Conservation (phyloP, 2,888 invertebrate species). For the Drosophila recens region DNA sequence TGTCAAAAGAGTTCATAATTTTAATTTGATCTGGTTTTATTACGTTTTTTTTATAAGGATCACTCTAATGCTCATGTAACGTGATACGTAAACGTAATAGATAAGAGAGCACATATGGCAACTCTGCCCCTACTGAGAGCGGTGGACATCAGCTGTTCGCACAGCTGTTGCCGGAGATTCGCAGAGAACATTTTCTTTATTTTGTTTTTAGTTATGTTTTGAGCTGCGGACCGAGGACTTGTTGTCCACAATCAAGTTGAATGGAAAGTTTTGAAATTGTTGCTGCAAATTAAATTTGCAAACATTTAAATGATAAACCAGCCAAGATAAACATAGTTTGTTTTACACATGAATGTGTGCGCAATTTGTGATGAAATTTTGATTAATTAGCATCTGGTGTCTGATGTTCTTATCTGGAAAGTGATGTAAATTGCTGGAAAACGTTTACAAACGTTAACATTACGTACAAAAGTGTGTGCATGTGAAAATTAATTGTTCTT, state of each 20-base stretch:
- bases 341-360: neutral
- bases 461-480: neutral
- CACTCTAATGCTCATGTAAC: neutral
- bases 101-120: conserved; percentile 19
- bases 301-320: conserved; percentile 4
- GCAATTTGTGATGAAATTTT: conserved; percentile 29
- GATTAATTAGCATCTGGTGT: neutral
- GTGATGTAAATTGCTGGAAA: conserved; percentile 24
- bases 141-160: conserved; percentile 41
- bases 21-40: neutral
- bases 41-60: neutral
- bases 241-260: neutral
- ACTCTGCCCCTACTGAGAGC: conserved; percentile 2
- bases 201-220: conserved; percentile 50
- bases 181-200: conserved; percentile 11
- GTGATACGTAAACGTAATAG: neutral
- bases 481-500: neutral
- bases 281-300: conserved; percentile 8
- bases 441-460: conserved; percentile 44
- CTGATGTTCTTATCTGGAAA: conserved; percentile 5
- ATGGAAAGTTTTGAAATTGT: conserved; percentile 46
- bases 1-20: neutral
- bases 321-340: neutral
- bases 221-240: conserved; percentile 23
- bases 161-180: conserved; percentile 41